Conservation (phyloP, 2,797 vertebrate genomes). For the Rhabdophis nuchalis region DNA sequence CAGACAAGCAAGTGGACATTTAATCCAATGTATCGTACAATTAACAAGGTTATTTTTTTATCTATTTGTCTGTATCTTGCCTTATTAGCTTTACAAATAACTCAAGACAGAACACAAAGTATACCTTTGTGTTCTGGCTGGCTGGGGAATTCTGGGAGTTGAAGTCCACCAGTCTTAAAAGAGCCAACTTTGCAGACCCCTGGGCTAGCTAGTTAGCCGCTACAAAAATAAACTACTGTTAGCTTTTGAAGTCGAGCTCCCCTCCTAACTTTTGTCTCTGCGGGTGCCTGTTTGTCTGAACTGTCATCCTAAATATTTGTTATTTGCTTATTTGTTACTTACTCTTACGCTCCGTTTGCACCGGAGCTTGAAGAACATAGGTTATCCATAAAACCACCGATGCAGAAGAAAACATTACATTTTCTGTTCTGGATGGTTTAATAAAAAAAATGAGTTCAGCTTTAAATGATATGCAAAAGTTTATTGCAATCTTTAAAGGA, state of each 20-base stretch:
- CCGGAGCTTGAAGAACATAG: background rate
- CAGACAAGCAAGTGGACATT: background rate
- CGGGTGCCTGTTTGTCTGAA: background rate
- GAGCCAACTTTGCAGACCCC: no score
- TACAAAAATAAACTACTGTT: background rate
- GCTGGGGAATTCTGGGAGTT: no score
- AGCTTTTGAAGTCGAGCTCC: background rate
- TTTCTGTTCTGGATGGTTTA: background rate
- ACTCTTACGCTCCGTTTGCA: background rate
- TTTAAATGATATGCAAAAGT: background rate
- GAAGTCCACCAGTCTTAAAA: no score
- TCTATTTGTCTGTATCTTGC: background rate
- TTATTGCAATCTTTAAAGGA: background rate
- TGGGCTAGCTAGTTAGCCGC: no score
- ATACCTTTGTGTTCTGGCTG: no score
- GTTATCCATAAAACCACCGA: background rate
- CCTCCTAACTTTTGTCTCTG: background rate
- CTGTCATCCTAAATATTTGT: background rate
- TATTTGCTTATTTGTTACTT: background rate
- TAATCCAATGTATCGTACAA: background rate
- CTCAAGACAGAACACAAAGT: background rate
- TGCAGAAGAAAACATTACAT: background rate
- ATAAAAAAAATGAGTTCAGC: background rate
- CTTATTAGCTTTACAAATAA: background rate
- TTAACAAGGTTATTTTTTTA: background rate